Base-by-base conservation (phyloP, 2,113 vertebrate genomes). In the Danionella cerebrum region DNA sequence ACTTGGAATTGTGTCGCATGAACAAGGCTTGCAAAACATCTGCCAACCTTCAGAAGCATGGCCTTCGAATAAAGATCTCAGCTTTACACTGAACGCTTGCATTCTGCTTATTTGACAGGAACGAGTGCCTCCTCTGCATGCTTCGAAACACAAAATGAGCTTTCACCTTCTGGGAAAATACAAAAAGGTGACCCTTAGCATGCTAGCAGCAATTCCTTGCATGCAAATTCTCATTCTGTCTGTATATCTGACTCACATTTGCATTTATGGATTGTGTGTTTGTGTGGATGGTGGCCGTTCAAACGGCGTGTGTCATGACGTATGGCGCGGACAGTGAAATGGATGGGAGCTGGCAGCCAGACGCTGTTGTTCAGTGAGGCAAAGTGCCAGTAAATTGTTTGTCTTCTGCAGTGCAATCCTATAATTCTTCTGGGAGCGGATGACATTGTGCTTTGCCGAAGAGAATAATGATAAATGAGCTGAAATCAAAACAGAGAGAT, bases 301-400 rank as follows among this genome's bases (percentile, higher is more conserved):
- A 35, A 21, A 63, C 2, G 1, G 19, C 19, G 39, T 62, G 39
- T 29, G 36, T 67, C 8, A 24, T 47, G 42, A 57, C 57, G 44
- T 52, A 63, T 50, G 42, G 52, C 35, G 41, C 53, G 64, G 71
- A 75, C 60, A 75, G 84, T 78, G 83, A 87, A 89, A 90, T 89
- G 84, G 85, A 90, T 88, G 84, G 78, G 78, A 84, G 72, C 83
- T 89, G 87, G 87, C 87, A 87, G 84, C 65, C 81, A 86, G 87
- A 87, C 87, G 87, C 82, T 71, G 82, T 82, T 90, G 89, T 84
- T 88, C 87, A 86, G 79, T 86, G 89, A 90, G 86, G 89, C 89
- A 91, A 87, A 90, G 85, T 91, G 89, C 87, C 86, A 90, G 84
- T 88, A 90, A 91, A 89, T 90, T 90, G 87, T 91, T 89, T 90